Evolutionary conservation across 2,888 invertebrate genomes (phyloP), one percentile per base, ranked within the genome.

Genomic region (Minunthozetes semirufus): DNA sequence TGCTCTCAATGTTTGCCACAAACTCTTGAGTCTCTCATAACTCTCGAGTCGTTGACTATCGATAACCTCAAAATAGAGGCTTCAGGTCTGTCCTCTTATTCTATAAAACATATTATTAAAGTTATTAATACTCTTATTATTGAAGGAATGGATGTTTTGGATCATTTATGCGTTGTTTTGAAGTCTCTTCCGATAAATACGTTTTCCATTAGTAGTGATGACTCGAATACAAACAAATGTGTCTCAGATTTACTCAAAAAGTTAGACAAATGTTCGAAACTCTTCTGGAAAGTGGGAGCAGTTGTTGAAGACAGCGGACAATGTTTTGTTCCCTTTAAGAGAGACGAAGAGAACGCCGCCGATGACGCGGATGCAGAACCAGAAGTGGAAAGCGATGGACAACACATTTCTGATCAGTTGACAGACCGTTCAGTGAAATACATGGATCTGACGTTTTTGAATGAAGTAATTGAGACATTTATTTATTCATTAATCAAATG

Each of bases 301-400:
- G 17, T 46, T n/a, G 73, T 77, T 17, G 77, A 77, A 27, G 77
- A 77, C 48, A 61, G 29, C n/a, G 77, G 77, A n/a, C 53, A 77
- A 15, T 77, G 77, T 53, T 76, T 73, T 33, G 76, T 77, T 8
- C 72, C 77, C 9, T 72, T 77, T 15, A 25, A 2, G 1, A 2
- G 17, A 6, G 48, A 66, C 42, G 66, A 70, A n/a, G 70, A 70
- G n/a, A 48, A 13, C 27, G 46, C 46, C 46, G 70, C 25, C 25
- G 70, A 70, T 19, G 70, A 70, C 15, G 70, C 70, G 48, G 70
- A 70, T 27, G 48, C 17, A 4, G 70, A 70, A 19, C 17, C 4
- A 5, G 70, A 70, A 6, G 27, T 15, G 11, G 25, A 27, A 6
- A 22, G 15, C 11, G 48, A 70, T 13, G 22, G 11, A 22, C 38